Percentiles rank a stretch among this genome's conserved stretches.
Conservation (phyloP, 2,888 invertebrate genomes). For the Hymenopus coronatus region DNA sequence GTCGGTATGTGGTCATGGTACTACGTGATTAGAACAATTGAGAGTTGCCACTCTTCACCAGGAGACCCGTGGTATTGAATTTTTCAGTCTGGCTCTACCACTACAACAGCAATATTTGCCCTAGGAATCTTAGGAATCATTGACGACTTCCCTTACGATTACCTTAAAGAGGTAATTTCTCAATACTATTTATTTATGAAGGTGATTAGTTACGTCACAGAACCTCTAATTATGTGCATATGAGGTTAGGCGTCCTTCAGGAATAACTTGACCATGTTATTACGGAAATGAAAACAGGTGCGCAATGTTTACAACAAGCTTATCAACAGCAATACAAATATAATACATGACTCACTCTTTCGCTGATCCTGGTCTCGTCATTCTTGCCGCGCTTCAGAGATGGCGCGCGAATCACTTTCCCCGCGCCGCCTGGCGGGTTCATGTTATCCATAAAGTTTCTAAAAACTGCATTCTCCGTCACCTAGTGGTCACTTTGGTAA, state of each 20-base stretch:
- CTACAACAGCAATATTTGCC: too few species aligned
- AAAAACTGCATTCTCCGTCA: conserved; percentile 20
- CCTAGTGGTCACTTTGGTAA: conserved; percentile 4
- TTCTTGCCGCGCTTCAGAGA: conserved; percentile 75
- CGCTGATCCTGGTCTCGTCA: conserved; percentile 55
- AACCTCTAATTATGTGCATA: background rate
- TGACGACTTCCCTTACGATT: too few species aligned
- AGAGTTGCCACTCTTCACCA: too few species aligned
- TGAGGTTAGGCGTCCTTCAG: background rate
- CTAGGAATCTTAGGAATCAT: too few species aligned
- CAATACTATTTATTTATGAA: too few species aligned
- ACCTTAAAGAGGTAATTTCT: too few species aligned
- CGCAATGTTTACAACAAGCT: background rate
- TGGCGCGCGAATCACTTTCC: conserved; percentile 72
- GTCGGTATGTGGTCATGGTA: too few species aligned
- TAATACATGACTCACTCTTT: conserved; percentile 23
- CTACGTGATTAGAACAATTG: too few species aligned
- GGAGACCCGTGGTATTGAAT: too few species aligned
- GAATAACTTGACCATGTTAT: background rate
- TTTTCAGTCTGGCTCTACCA: too few species aligned
- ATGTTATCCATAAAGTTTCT: conserved; percentile 30
- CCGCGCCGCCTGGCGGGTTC: conserved; percentile 51
- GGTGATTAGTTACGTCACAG: too few species aligned
- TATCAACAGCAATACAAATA: background rate
- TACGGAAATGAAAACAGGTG: background rate